Conservation (phyloP, 2,113 vertebrate genomes). For the Sprattus sprattus region DNA sequence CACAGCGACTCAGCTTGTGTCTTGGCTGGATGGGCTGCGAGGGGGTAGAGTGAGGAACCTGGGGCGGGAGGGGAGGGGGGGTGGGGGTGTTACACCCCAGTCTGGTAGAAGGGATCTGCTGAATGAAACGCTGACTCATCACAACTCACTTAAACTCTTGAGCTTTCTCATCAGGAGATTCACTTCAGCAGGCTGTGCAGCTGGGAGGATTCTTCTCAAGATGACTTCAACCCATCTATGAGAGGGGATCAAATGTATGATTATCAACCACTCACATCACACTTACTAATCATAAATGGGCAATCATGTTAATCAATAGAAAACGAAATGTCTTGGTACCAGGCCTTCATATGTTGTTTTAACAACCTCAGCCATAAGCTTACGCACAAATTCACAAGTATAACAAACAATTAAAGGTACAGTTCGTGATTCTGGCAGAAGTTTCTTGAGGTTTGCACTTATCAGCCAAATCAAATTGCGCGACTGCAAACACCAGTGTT, state of each 20-base stretch:
- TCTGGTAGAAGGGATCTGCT: neutral
- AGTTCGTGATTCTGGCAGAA: no score
- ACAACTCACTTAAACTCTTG: neutral
- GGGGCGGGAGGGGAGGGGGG: no score
- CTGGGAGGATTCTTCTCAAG: neutral
- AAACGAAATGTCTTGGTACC: neutral
- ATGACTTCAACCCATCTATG: neutral
- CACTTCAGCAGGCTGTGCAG: neutral
- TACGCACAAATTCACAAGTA: neutral
- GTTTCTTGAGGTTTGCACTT: no score
- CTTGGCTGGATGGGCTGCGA: neutral
- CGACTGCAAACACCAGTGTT: no score
- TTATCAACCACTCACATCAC: neutral
- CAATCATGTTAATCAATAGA: neutral
- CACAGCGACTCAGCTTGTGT: neutral
- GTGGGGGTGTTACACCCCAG: neutral
- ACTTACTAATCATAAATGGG: neutral
- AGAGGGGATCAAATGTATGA: neutral
- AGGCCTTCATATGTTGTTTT: no score
- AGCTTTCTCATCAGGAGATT: no score
- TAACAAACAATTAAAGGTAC: neutral
- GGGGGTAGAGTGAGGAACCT: neutral
- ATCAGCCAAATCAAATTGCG: no score
- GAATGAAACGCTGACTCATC: neutral
- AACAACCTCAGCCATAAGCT: neutral